A percentile compares a stretch with the other conserved stretches of the same genome.
Evolutionary conservation across 1,140 invertebrate genomes (phyloP).

Genomic region (Drosophila pectinifera): DNA sequence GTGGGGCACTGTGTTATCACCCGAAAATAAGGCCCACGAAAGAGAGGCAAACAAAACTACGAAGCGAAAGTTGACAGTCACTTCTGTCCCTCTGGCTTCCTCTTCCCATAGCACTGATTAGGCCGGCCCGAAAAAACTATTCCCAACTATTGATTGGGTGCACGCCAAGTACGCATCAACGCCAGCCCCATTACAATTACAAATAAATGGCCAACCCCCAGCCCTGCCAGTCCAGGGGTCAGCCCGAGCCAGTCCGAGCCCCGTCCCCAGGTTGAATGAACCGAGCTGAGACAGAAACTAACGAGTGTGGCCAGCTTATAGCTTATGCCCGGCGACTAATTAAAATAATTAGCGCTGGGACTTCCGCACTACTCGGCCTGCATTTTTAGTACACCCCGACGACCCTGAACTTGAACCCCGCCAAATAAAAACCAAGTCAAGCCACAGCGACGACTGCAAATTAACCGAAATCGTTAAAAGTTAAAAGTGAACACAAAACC

Average conservation of each 20-base stretch:
- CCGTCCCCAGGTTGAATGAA: constrained; percentile 42
- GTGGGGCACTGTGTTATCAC: constrained; percentile 80
- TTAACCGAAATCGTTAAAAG: constrained; percentile 55
- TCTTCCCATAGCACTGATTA: constrained; percentile 33
- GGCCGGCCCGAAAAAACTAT: not conserved
- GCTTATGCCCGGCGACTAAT: constrained; percentile 37
- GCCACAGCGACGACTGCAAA: constrained; percentile 7
- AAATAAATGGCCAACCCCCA: not conserved
- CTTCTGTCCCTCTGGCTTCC: constrained; percentile 9
- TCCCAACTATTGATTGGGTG: constrained; percentile 33
- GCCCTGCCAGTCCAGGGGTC: not conserved
- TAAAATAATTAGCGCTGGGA: constrained; percentile 55
- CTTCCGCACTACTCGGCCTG: constrained; percentile 38
- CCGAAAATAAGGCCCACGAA: constrained; percentile 35
- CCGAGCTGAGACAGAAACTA: constrained; percentile 20
- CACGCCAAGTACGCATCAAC: constrained; percentile 52
- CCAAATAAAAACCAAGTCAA: constrained; percentile 20
- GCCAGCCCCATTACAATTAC: constrained; percentile 31
- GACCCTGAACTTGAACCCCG: constrained; percentile 76
- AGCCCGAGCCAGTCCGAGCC: not conserved
- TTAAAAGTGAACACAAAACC: constrained; percentile 65
- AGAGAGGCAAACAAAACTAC: constrained; percentile 17
- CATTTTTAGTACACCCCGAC: constrained; percentile 49
- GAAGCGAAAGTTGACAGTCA: constrained; percentile 64
- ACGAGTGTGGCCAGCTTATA: constrained; percentile 4